These are phyloP conservation scores for Machimus atricapillus DNA, from an alignment of 2,888 invertebrate genomes.

Conservation along the genomic window DNA sequence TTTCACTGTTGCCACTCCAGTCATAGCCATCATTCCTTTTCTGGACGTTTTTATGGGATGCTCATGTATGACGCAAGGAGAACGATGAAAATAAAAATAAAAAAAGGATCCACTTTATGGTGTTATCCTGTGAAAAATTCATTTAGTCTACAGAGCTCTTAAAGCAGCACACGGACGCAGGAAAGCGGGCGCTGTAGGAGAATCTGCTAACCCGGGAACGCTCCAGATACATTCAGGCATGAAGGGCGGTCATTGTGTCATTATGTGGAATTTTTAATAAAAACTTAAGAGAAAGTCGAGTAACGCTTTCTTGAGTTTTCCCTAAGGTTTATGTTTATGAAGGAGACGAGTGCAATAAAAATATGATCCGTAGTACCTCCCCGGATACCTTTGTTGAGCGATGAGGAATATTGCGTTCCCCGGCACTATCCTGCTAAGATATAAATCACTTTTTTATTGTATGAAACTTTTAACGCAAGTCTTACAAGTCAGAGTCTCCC, in stretches of 20 bases:
- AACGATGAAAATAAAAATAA: conserved; percentile 35
- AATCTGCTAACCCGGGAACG: conserved; percentile 22
- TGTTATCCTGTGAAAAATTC: conserved; percentile 41
- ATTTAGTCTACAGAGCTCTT: conserved; percentile 23
- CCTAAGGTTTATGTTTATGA: conserved; percentile 32
- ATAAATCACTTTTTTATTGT: conserved; percentile 8
- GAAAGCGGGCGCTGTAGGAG: background rate
- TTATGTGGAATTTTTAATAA: conserved; percentile 41
- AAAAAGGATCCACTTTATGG: conserved; percentile 40
- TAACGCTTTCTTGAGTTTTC: conserved; percentile 33
- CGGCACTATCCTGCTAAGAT: background rate
- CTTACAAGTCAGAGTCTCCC: background rate
- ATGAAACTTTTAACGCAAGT: background rate
- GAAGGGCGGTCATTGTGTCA: conserved; percentile 40
- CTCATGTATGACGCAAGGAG: conserved; percentile 39
- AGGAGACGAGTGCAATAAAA: conserved; percentile 24
- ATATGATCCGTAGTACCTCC: background rate
- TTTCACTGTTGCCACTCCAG: conserved; percentile 40
- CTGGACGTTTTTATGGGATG: conserved; percentile 38
- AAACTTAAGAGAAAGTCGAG: conserved; percentile 35
- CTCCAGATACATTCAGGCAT: conserved; percentile 25
- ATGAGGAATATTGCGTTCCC: conserved; percentile 16
- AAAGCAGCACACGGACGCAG: background rate
- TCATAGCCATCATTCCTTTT: conserved; percentile 39
- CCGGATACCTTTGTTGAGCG: conserved; percentile 11